A percentile compares a stretch with the other conserved stretches of the same genome.
Conservation (phyloP, 2,888 invertebrate species). For the Drosophila mayaguana region DNA sequence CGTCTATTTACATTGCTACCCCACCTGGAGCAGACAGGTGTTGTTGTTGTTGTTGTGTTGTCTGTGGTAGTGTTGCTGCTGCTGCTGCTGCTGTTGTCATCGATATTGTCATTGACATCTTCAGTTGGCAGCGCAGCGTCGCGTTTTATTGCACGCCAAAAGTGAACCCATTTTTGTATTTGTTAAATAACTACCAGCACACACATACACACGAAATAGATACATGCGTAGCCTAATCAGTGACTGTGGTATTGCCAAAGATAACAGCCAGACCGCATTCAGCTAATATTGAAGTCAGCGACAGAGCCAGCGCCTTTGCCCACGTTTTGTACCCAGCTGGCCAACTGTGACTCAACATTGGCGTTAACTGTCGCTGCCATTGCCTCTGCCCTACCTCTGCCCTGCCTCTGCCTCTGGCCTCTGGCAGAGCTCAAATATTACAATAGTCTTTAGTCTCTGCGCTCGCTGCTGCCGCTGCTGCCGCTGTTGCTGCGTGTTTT, state of each 20-base stretch:
- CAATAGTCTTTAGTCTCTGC: constrained; percentile 33
- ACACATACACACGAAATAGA: constrained; percentile 15
- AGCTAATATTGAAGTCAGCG: constrained; percentile 23
- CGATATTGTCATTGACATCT: constrained; percentile 42
- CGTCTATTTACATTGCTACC: constrained; percentile 70
- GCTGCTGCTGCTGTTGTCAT: constrained; percentile 20
- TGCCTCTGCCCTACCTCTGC: constrained; percentile 4
- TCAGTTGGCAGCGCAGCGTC: constrained; percentile 16
- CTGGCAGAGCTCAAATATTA: constrained; percentile 46
- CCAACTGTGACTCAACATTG: constrained; percentile 67
- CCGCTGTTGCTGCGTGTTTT: constrained; percentile 32
- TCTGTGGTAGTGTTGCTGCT: constrained; percentile 4
- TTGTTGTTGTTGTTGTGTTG: constrained; percentile 56
- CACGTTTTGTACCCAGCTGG: constrained; percentile 42
- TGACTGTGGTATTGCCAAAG: constrained; percentile 63
- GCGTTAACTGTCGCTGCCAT: constrained; percentile 22
- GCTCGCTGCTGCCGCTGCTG: constrained; percentile 17
- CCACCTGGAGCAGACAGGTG: constrained; percentile 78
- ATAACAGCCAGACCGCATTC: constrained; percentile 48
- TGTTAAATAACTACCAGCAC: constrained; percentile 53
- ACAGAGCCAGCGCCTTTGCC: constrained; percentile 24
- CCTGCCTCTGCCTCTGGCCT: constrained; percentile 4
- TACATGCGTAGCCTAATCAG: constrained; percentile 68
- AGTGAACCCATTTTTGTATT: constrained; percentile 32
- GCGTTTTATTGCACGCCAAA: constrained; percentile 31